phyloP scores from a whole-genome alignment of 2,888 invertebrate species.

The Ypsolopha scabrella region DNA sequence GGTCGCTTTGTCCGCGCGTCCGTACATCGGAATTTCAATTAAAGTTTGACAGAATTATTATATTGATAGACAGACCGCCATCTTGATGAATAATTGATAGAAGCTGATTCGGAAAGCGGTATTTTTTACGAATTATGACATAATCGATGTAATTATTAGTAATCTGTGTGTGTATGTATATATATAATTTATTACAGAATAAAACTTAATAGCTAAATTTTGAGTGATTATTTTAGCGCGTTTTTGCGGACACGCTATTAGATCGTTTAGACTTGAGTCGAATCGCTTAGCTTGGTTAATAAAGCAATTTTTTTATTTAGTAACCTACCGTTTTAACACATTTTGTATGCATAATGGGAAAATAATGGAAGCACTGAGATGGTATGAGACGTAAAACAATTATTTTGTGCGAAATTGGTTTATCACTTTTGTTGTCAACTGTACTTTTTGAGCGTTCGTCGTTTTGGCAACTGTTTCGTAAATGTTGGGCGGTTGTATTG shows the following conservation, averaged over 20 bases:
- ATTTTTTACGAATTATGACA: conserved; percentile 29
- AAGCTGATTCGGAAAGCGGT: conserved; percentile 18
- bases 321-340: not conserved
- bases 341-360: not conserved
- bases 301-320: conserved; percentile 1
- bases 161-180: conserved; percentile 11
- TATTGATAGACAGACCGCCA: conserved; percentile 56
- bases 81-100: conserved; percentile 53
- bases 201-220: conserved; percentile 4
- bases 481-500: no score
- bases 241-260: not conserved
- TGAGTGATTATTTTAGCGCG: not conserved
- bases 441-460: conserved; percentile 5
- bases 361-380: not conserved
- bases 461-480: no score
- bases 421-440: conserved; percentile 9
- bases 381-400: not conserved
- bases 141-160: conserved; percentile 26
- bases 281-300: conserved; percentile 2
- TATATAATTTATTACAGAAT: conserved; percentile 6
- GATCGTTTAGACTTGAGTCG: not conserved
- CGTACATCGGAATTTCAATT: conserved; percentile 57
- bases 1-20: conserved; percentile 29
- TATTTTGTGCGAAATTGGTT: not conserved
- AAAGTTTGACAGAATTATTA: conserved; percentile 67